Base-by-base conservation (phyloP, 2,113 vertebrate genomes). In the Phalacrocorax brasilianus region DNA sequence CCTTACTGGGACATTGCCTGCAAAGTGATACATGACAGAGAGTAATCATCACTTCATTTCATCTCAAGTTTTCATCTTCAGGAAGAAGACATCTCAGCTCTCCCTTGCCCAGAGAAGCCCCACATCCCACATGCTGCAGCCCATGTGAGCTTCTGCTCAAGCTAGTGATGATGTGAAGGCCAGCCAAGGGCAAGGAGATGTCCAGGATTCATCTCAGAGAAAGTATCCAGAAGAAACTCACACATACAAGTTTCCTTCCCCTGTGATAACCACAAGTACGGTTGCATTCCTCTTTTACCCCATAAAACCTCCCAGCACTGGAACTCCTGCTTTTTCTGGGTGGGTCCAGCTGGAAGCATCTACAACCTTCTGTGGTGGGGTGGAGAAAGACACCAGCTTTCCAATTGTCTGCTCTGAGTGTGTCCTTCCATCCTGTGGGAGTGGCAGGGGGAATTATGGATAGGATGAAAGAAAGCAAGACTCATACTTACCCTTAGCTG, bases 1-100 rank as follows among this genome's bases (percentile, higher is more conserved):
- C 20, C 12, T 83, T 73, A 32, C 4, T 38, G 15, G 10, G 11
- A 28, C 67, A 50, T 58, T 77, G 5, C 26, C 72, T 61, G 38
- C 33, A 76, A 72, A 67, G 4, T 19, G n/a, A 35, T 63, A 22
- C 3, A 55, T 1, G 3, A 5, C 0, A 5, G 21, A 33, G 11
- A 6, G 44, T 33, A 67, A 23, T 32, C 35, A 4, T 8, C 75
- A 42, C 11, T 81, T 52, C 20, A 35, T 66, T 89, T 77, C 14
- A 73, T 35, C n/a, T 58, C 63, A 65, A 12, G 8, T 75, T 67
- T 26, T 33, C 17, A 4, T 9, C 21, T 77, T 73, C 32, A 71
- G 66, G 12, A 93, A n/a, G 9, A 66, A 78, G 24, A 67, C 18
- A 47, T 62, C 22, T 78, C 66, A 85, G 38, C 16, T 90, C 22